Base-by-base conservation (phyloP, 2,113 vertebrate genomes). In the Morone chrysops region DNA sequence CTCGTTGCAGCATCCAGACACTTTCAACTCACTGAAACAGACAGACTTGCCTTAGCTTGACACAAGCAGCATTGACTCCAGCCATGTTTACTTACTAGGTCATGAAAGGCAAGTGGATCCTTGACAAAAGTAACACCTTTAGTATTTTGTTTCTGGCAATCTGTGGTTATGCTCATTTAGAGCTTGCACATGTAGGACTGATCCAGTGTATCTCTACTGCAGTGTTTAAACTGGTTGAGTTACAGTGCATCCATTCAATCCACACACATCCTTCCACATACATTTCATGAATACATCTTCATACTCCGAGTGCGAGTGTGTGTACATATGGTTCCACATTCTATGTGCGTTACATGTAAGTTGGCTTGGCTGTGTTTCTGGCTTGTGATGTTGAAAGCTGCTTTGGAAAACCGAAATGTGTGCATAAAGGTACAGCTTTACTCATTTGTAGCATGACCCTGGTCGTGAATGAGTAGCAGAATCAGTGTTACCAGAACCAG, bases 401-500 rank as follows among this genome's bases (percentile, higher is more conserved):
- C 40, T 68, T 57, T 25, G 20, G 68, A 70, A 50, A 63, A 57
- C 41, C 59, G 10, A 16, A 5, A 56, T 81, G 41, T 56, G 51
- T 16, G 13, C 51, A 63, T 8, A 38, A 63, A 68, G 10, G 22
- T 6, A 25, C n/a, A 54, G 56, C 18, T 6, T 17, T 61, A 25
- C 48, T 82, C 66, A 60, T 62, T 75, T 38, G 56, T n/a, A 60
- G 50, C 57, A 38, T 65, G 62, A 78, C 60, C 45, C 70, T 59
- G 54, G 51, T 47, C 1, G 17, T 59, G 78, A 75, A 41, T 20
- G 36, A 75, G 57, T 57, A 57, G 41, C 48, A 22, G 17, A 60
- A 78, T 70, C 50, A 47, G 25, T 20, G 38, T 47, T 56, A 18
- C 59, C 70, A 51, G 16, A 62, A 77, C 70, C 51, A 41, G 50